Evolutionary conservation across 1,140 invertebrate species (phyloP), one percentile per base, ranked within the genome.

Genomic region (Drosophila kepulauana): DNA sequence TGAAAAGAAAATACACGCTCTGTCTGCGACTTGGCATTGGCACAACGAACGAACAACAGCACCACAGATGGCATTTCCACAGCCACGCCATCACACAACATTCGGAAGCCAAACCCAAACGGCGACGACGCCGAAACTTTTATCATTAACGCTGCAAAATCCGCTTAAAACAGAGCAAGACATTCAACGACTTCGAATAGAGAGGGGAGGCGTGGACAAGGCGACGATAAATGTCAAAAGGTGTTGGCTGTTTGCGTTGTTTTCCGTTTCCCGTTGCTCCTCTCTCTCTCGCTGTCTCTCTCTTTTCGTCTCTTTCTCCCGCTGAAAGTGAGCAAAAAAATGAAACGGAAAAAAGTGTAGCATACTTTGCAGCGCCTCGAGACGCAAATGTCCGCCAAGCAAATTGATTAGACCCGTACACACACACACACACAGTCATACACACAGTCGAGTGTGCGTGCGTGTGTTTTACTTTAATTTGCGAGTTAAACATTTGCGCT

Each of bases 101-200:
- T 8, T 3, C 11, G 7, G 38, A 30, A 52, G 25, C 10, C 11
- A 57, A 57, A 15, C 33, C 70, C n/a, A 8, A 38, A 38, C 20
- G 20, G 20, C 20, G 20, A 8, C 35, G 54, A 57, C 78, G 62
- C 25, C 43, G 52, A 88, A 87, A 87, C 84, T 87, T 87, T 82
- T 88, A 84, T 88, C 84, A 87, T 87, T 88, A 88, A 78, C 74
- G 84, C 70, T 69, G 78, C 20, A 59, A 75, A 88, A 84, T 88
- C 84, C 80, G 84, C 84, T 88, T 78, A 74, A 86, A 78, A 71
- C 76, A 68, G 68, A 64, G 82, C 71, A 75, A 64, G 56, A 59
- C 52, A 66, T 77, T 67, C 48, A 54, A 30, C 25, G 28, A 20
- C 45, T 56, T 33, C 30, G 13, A 38, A 2, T 1, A 11, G 41